Evolutionary conservation across 2,888 invertebrate genomes (phyloP), one percentile per base, ranked within the genome.

Genomic region (Julus scanicus): DNA sequence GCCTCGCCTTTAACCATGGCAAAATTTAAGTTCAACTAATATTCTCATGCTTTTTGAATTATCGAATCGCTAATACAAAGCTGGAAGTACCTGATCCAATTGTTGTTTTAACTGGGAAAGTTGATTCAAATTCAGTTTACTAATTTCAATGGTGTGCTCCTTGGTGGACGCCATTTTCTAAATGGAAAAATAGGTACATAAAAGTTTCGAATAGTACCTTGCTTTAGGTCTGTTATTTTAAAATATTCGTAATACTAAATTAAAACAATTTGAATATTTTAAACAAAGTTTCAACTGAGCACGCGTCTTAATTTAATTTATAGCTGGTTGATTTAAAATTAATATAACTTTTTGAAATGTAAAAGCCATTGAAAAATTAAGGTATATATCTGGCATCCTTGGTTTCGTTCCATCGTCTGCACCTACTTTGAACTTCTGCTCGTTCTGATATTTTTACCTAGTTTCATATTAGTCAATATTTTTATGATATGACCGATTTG

Each of bases 61-160:
- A 80, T 44, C 20, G 48, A 85, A 85, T 11, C 85, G 20, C 44
- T 29, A 86, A 49, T 57, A 11, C 17, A 53, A 9, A 9, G 0
- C 17, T 49, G 48, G 8, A 49, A n/a, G 48, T 92, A 96, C 96
- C 94, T 96, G 95, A 92, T 98, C 97, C 90, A 98, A 93, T 93
- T 97, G 97, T 91, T 96, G 96, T 92, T 96, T 97, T 88, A 98
- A 93, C 91, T 96, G 95, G 90, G 95, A 95, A 91, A 98, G 94
- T 92, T 97, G 97, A 90, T 95, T 95, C 88, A 97, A 92, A 92
- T 94, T 95, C 90, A 98, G 93, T 91, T 96, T 96, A 4, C 95
- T 95, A 90, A 97, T 93, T 93, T 97, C 97, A 90, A 97, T 95
- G 93, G 96, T 95, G 29, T 85, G 95, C 93, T 84, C 84, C 85